These are phyloP conservation scores for Dasyprocta punctata DNA, from an alignment of 2,113 vertebrate genomes.

Conservation along the genomic window DNA sequence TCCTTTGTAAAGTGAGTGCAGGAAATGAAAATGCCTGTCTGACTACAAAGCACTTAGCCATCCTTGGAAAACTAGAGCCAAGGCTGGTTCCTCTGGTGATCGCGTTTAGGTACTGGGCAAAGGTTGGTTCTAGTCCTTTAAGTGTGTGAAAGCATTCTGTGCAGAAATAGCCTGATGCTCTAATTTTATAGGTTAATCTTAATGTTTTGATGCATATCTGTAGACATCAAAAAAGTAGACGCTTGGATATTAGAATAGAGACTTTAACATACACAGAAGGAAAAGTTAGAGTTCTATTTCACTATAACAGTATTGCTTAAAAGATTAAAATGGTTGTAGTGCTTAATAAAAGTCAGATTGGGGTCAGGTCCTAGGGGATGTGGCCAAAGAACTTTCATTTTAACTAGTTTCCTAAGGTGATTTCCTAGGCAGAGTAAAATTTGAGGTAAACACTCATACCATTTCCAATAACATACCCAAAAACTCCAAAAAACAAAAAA, in stretches of 20 bases:
- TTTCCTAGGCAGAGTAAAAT: not conserved
- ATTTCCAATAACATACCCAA: not conserved
- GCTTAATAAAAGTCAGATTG: conserved; percentile 49
- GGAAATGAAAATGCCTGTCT: conserved; percentile 95
- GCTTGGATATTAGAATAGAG: conserved; percentile 36
- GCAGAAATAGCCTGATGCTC: not conserved
- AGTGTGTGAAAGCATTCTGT: not conserved
- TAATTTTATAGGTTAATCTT: conserved; percentile 24
- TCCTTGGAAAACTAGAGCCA: conserved; percentile 88
- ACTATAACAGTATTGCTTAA: conserved; percentile 21
- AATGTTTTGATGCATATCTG: not conserved
- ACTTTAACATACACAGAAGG: not conserved
- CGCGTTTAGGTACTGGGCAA: conserved; percentile 93
- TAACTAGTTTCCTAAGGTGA: not conserved
- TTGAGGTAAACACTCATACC: not conserved
- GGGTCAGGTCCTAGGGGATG: not conserved
- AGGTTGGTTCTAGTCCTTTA: conserved; percentile 84
- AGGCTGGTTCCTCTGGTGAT: conserved; percentile 89
- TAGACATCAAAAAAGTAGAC: not conserved
- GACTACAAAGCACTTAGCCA: conserved; percentile 91
- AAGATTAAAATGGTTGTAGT: conserved; percentile 14
- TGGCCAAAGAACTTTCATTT: conserved; percentile 8
- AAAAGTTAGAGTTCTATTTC: conserved; percentile 15
- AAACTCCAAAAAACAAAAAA: not conserved
- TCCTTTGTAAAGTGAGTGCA: conserved; percentile 96